Evolutionary conservation across 2,797 vertebrate genomes (phyloP), one percentile per base, ranked within the genome.

Genomic region (Euphonia xanthogaster): DNA sequence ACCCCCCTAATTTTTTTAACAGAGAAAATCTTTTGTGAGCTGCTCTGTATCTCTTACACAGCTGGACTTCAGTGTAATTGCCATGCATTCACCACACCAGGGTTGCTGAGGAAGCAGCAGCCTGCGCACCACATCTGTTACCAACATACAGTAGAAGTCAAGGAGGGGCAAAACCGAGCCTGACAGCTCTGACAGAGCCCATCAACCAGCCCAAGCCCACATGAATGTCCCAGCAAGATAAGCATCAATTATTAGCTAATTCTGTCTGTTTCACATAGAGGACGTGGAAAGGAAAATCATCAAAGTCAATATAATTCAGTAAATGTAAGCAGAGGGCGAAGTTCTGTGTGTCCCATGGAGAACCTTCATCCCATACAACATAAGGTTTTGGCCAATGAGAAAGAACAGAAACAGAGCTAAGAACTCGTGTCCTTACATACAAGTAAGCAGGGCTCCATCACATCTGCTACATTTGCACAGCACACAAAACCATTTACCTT

Each of bases 241-340:
- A 88, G 57, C 86, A 88, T 89, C 66, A 54, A 93, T 96, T 97
- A 95, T 85, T 85, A 90, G 75, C 85, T 96, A 88, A 77, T 97
- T 95, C 93, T 89, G 40, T 76, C 61, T 66, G 78, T 94, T 95
- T 82, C 91, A 88, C 76, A 44, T 1, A 61, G n/a, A 19, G 12
- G 21, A 40, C 14, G 12, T 14, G 5, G 25, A 33, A 75, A 92
- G 78, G 72, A 96, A 96, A 97, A 90, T 50, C 44, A 86, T 15
- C 25, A 60, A 95, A 93, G 24, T 9, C 31, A 62, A 51, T 73
- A 66, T 91, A 94, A 95, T 66, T 80, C 65, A 75, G 66, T 62
- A 79, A 97, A 92, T 91, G 76, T 81, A 93, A 94, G 37, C 28
- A 35, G 87, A 55, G 18, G 24, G 45, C 25, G 27, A 67, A 30